phyloP scores from a whole-genome alignment of 92 coral and sea anemone genomes.

The Anthopleura xanthogrammica region DNA sequence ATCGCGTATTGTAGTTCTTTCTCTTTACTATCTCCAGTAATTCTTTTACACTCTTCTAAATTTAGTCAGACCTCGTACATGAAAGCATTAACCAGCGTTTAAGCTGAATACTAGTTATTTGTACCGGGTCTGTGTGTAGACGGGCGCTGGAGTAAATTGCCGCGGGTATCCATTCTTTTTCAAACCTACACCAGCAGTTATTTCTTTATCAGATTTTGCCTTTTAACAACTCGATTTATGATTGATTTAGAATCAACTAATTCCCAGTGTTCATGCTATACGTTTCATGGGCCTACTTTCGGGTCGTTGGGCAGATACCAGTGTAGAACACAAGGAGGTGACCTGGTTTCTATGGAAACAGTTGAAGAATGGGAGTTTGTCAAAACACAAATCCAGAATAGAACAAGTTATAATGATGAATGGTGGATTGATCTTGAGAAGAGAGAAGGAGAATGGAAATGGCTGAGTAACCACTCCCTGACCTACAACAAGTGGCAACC shows the following conservation, averaged over 20 bases:
- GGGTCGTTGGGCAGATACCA: neutral
- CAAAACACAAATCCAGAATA: neutral
- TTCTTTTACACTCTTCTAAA: too few species aligned
- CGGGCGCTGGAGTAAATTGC: too few species aligned
- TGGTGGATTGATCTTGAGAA: slow-evolving; percentile 32
- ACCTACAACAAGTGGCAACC: slow-evolving; percentile 4
- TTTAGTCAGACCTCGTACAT: too few species aligned
- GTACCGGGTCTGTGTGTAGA: too few species aligned
- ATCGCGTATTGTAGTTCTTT: too few species aligned
- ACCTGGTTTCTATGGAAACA: slow-evolving; percentile 41
- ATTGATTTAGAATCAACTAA: neutral
- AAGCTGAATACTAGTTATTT: too few species aligned
- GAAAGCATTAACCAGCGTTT: too few species aligned
- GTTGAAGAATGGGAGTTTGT: slow-evolving; percentile 30
- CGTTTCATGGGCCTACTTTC: neutral
- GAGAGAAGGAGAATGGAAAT: neutral
- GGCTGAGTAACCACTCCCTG: neutral
- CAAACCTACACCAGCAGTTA: too few species aligned
- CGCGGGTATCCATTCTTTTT: too few species aligned
- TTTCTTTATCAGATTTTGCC: too few species aligned
- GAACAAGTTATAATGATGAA: neutral
- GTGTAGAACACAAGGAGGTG: neutral
- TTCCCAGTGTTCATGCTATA: slow-evolving; percentile 37
- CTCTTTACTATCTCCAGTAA: too few species aligned
- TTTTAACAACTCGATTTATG: too few species aligned